These are phyloP conservation scores for Sepiola atlantica DNA, from an alignment of 2,888 invertebrate species.

Conservation along the genomic window DNA sequence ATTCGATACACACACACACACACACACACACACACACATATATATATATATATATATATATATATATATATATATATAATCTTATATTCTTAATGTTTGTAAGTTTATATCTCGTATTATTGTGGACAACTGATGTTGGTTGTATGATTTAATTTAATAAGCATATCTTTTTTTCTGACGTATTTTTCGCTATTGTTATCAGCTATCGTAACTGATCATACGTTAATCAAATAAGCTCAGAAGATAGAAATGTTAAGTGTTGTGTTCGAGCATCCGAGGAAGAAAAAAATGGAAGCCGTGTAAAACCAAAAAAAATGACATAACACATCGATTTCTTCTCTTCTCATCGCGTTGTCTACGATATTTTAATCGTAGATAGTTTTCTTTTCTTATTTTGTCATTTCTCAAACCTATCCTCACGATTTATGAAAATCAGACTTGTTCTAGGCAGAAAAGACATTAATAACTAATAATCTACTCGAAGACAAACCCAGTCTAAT, in stretches of 20 bases:
- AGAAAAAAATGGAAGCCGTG: not conserved
- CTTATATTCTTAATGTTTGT: not conserved
- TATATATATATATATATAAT: not conserved
- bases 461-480: too few relatives aligned
- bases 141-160: constrained; percentile 2
- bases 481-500: too few relatives aligned
- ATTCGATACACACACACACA: not conserved
- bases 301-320: not conserved
- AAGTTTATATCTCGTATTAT: not conserved
- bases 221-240: not conserved
- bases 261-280: not conserved
- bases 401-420: not conserved
- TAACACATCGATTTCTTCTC: not conserved
- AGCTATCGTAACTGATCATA: not conserved
- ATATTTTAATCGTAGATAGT: not conserved
- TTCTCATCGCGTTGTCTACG: not conserved
- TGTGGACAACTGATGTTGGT: not conserved
- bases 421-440: too few relatives aligned
- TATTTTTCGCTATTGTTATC: not conserved
- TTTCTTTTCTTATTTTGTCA: not conserved
- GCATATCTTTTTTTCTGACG: not conserved
- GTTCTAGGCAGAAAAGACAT: too few relatives aligned
- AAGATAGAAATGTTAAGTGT: not conserved
- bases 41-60: not conserved
- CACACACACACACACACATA: not conserved